Evolutionary conservation across 2,888 invertebrate genomes (phyloP).

Genomic region (Mesorhabditis belari): DNA sequence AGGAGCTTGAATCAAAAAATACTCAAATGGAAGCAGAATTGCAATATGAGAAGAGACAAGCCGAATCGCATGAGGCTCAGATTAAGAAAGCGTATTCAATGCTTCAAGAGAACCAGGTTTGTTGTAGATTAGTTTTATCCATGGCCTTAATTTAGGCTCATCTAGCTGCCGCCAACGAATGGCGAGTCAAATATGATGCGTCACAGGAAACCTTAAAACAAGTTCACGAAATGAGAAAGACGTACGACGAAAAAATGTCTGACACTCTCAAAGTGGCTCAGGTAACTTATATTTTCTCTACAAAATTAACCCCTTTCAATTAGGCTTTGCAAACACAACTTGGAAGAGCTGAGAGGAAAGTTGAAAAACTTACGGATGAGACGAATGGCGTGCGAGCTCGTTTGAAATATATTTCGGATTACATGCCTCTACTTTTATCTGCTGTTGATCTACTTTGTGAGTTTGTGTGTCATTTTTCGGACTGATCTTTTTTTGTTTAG

Average conservation of each 20-base stretch:
- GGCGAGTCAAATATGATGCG: not conserved
- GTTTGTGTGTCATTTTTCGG: too few species aligned
- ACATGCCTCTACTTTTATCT: not conserved
- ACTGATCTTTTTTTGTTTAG: too few species aligned
- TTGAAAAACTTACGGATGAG: not conserved
- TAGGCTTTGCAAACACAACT: too few species aligned
- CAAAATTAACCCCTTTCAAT: too few species aligned
- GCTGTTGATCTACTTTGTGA: not conserved
- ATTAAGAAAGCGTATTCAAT: too few species aligned
- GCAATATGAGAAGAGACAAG: not conserved
- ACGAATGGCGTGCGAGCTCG: not conserved
- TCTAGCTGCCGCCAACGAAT: not conserved
- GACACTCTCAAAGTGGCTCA: not conserved
- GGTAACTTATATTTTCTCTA: not conserved
- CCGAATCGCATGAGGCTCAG: not conserved
- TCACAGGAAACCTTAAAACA: not conserved
- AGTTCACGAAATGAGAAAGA: not conserved
- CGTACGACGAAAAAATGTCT: not conserved
- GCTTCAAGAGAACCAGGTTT: too few species aligned
- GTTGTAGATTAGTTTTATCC: too few species aligned
- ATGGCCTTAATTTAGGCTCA: not conserved
- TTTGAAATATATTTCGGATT: not conserved
- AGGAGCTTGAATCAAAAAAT: too few species aligned
- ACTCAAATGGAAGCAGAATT: too few species aligned
- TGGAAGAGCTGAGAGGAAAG: not conserved